Evolutionary conservation across 2,888 invertebrate species (phyloP).

Genomic region (Phengaris arion): DNA sequence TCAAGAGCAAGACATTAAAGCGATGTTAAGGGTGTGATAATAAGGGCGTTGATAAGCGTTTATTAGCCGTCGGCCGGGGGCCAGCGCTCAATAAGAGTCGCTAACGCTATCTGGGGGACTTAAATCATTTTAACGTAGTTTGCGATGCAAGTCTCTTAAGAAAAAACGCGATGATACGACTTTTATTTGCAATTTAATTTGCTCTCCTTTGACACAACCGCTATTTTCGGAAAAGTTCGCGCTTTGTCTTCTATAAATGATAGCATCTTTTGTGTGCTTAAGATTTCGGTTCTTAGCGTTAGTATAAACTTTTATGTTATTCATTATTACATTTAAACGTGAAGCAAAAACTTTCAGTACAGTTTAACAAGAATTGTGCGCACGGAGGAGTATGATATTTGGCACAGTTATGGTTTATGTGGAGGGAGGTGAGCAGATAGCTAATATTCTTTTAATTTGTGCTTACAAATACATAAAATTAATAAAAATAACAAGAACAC

Average conservation of each 20-base stretch:
- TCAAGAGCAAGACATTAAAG: slow-evolving; percentile 80
- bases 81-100: slow-evolving; percentile 64
- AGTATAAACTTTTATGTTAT: neutral
- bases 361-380: too few relatives aligned
- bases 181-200: slow-evolving; percentile 63
- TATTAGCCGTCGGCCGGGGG: slow-evolving; percentile 71
- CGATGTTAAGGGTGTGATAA: slow-evolving; percentile 81
- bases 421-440: too few relatives aligned
- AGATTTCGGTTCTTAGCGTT: slow-evolving; percentile 2
- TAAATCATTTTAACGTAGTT: slow-evolving; percentile 79
- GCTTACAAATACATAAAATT: too few relatives aligned
- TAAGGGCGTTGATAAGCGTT: slow-evolving; percentile 80
- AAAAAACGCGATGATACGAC: slow-evolving; percentile 62
- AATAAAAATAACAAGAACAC: too few relatives aligned
- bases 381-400: too few relatives aligned
- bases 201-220: slow-evolving; percentile 49
- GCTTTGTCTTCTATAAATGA: slow-evolving; percentile 45
- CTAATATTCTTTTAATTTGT: too few relatives aligned
- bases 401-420: too few relatives aligned
- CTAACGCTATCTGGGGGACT: slow-evolving; percentile 73
- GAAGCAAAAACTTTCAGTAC: too few relatives aligned
- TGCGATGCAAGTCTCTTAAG: slow-evolving; percentile 61
- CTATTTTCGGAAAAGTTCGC: slow-evolving; percentile 42
- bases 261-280: neutral
- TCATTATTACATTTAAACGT: too few relatives aligned